A percentile compares a stretch with the other conserved stretches of the same genome.
Evolutionary conservation across 2,113 vertebrate species (phyloP).

Genomic region (Rissa tridactyla): DNA sequence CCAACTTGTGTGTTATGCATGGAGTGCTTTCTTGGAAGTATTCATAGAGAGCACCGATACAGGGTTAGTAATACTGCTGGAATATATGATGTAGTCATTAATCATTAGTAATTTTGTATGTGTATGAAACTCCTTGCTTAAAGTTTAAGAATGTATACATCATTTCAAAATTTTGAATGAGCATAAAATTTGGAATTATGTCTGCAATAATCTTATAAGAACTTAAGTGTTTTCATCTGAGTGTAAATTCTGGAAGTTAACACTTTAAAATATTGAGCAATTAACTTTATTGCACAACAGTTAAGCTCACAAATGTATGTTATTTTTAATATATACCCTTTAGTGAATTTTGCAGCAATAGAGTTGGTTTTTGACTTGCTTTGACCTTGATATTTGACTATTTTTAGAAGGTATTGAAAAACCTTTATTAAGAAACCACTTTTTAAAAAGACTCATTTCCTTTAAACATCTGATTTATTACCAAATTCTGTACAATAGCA

Average conservation of each 20-base stretch:
- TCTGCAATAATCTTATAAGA: neutral
- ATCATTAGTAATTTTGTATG: neutral
- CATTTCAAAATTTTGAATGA: neutral
- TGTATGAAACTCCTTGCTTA: neutral
- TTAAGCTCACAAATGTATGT: neutral
- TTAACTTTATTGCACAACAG: neutral
- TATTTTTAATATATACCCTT: neutral
- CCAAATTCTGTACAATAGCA: neutral
- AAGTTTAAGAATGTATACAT: neutral
- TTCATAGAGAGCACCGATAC: slow-evolving; percentile 95
- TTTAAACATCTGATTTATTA: neutral
- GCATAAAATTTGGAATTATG: neutral
- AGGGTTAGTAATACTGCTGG: slow-evolving; percentile 80
- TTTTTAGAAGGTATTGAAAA: neutral
- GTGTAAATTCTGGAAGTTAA: neutral
- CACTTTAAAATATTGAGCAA: neutral
- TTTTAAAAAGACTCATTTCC: neutral
- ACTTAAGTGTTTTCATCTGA: neutral
- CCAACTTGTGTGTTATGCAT: slow-evolving; percentile 98
- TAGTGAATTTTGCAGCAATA: neutral
- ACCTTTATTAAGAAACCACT: neutral
- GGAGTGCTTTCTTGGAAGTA: slow-evolving; percentile 95
- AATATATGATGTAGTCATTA: neutral
- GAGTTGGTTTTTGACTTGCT: neutral
- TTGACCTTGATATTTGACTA: neutral